Base-by-base conservation (phyloP, 92 coral and sea anemone species). In the Siderastrea radians region DNA sequence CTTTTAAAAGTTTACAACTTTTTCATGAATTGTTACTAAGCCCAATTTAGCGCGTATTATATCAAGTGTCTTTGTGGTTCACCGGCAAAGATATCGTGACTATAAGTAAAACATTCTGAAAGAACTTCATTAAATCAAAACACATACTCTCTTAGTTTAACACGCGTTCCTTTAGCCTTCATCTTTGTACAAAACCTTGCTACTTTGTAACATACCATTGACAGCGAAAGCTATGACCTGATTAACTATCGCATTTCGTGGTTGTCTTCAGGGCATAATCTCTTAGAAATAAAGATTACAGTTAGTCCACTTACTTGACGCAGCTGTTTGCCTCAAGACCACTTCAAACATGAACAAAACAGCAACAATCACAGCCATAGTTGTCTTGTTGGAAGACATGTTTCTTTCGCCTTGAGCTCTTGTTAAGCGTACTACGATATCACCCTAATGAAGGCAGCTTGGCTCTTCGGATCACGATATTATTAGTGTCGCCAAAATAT, bases 341-440 rank as follows among this genome's bases (percentile, higher is more conserved):
- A 66, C 67, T 68, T 54, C 85, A 44, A 55, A 1, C 76, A 81
- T 49, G 13, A 82, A 70, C 55, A 82, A 11, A 70, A 46, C 19
- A 5, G 52, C 15, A 55, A 69, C 70, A 16, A 53, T 7, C 4
- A 51, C 16, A 12, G 64, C 68, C 70, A 82, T 45, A 12, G 69
- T 9, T 26, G 57, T 19, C 49, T 38, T 58, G 46, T 5, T 44
- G 13, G 50, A 45, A 47, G 86, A 57, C 86, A 82, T 70, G 54
- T 81, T 81, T 61, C 51, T 13, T 6, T 44, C 72, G 14, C 86
- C 59, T 43, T 67, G 44, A 7, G 4, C n/a, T 43, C 45, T 50
- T 17, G 63, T 3, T 3, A 57, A 57, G 49, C 68, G 77, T 46
- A 4, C 26, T 52, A 70, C 11, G 68, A 69, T 81, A 44, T 59